These are phyloP conservation scores for Crematogaster levior DNA, from an alignment of 2,888 invertebrate genomes.

Conservation along the genomic window DNA sequence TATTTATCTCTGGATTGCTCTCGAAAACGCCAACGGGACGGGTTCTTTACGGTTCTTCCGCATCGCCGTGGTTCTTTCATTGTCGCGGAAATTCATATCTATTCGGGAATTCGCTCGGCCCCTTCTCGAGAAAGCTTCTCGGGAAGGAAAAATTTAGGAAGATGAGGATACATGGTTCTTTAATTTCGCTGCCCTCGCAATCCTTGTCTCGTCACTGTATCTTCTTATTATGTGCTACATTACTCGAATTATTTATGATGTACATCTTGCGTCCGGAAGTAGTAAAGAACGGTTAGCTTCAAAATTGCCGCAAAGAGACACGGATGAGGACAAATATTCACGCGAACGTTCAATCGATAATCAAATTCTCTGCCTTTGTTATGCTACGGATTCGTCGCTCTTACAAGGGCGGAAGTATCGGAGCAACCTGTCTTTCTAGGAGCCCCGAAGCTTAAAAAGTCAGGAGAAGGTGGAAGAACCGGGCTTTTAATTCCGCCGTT, in stretches of 20 bases:
- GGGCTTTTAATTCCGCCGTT: neutral
- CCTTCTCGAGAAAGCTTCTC: no score
- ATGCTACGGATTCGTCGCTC: neutral
- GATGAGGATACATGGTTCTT: neutral
- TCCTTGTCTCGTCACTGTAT: neutral
- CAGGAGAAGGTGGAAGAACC: neutral
- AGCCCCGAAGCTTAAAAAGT: neutral
- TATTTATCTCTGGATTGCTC: constrained; percentile 13
- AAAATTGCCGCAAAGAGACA: neutral
- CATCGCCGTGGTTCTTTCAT: neutral
- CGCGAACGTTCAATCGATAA: neutral
- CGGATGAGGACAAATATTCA: neutral
- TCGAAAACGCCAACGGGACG: neutral
- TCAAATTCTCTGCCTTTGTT: neutral
- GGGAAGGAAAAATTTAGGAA: neutral
- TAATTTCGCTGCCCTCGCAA: neutral
- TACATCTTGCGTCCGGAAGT: neutral
- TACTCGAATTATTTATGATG: neutral
- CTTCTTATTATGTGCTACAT: neutral
- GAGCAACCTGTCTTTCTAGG: neutral
- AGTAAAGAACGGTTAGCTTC: neutral
- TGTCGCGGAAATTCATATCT: neutral
- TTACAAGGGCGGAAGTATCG: neutral
- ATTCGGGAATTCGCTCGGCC: neutral
- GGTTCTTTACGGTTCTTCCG: neutral